Conservation (phyloP, 2,888 invertebrate genomes). For the Nebria salina region DNA sequence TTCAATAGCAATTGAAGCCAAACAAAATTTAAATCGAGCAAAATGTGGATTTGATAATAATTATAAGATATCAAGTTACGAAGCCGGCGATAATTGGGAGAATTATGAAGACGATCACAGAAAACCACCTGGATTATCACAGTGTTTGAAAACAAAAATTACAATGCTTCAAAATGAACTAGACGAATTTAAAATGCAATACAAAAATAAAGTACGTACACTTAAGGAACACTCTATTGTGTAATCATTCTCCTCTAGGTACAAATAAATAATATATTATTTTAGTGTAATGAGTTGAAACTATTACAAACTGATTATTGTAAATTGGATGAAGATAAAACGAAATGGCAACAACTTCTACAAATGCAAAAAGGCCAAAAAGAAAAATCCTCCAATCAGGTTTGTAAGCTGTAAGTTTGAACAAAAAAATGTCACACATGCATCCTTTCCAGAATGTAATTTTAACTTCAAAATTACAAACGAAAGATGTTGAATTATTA, state of each 20-base stretch:
- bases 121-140: constrained; percentile 2
- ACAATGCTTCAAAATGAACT: constrained; percentile 29
- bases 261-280: constrained; percentile 37
- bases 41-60: constrained; percentile 5
- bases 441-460: constrained; percentile 51
- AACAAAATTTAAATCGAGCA: constrained; percentile 20
- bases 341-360: constrained; percentile 59
- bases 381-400: constrained; percentile 58
- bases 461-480: constrained; percentile 55
- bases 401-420: neutral
- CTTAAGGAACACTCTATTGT: neutral
- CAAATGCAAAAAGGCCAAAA: constrained; percentile 55
- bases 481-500: constrained; percentile 57
- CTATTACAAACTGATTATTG: constrained; percentile 57
- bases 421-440: neutral
- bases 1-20: constrained; percentile 20
- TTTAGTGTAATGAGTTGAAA: constrained; percentile 58
- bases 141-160: constrained; percentile 35
- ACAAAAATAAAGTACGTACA: constrained; percentile 30
- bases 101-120: constrained; percentile 23
- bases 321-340: constrained; percentile 57
- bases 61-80: constrained; percentile 4
- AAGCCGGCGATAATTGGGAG: constrained; percentile 33
- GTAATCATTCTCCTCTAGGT: too few species aligned
- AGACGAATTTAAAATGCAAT: constrained; percentile 31